Evolutionary conservation across 2,113 vertebrate genomes (phyloP), one percentile per base, ranked within the genome.

Genomic region (Theropithecus gelada): DNA sequence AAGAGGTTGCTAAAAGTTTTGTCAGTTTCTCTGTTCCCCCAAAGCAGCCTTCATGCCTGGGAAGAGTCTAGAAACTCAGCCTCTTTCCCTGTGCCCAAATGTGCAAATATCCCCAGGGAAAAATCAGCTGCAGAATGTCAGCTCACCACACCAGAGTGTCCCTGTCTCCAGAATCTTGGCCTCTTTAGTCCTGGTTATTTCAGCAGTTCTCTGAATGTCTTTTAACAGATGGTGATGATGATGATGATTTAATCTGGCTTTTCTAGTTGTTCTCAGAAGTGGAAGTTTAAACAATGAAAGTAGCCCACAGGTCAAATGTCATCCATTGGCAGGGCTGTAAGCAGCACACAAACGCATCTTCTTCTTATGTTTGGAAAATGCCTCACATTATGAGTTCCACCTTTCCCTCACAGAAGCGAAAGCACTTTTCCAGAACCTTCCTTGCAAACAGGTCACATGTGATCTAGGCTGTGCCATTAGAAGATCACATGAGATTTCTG

Each of bases 401-500:
- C 5, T 40, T n/a, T 88, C 40, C 66, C 30, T 86, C 79, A 86
- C 27, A 93, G 75, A 90, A 79, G 73, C 27, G n/a, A 43, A 94
- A 82, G 75, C 50, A 75, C 64, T 68, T 86, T 93, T 93, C 93
- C 32, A 80, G 87, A 85, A 80, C 2, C 23, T 80, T 95, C 76
- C 76, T 84, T 48, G 55, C n/a, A 75, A 76, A 13, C n/a, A 79
- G 22, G 18, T 80, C 27, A 35, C 45, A 7, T 43, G 11, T 43
- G 57, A 70, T 48, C 38, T 18, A 25, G 79, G 57, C 75, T 82
- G 50, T 75, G 8, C 57, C 43, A 45, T 72, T 32, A 70, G 32
- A 70, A 38, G 17, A 43, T 48, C 48, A n/a, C 81, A 38, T 43
- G 75, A 90, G 75, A 68, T 92, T 92, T 83, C 57, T 64, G 68